Conservation (phyloP, 2,797 vertebrate species). For the Apogon hyalosoma region DNA sequence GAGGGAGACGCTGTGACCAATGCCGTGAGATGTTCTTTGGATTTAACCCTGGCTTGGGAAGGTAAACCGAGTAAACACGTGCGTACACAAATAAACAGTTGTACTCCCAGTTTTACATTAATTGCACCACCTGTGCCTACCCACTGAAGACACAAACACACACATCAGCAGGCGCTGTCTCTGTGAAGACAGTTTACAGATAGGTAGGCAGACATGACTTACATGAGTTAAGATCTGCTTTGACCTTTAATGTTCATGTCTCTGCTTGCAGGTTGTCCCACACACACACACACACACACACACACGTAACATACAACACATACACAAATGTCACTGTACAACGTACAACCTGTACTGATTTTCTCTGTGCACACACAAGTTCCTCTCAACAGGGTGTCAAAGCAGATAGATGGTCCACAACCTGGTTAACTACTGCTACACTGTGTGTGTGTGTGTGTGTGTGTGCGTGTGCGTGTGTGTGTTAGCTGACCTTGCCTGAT, state of each 20-base stretch:
- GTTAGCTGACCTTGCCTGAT: slow-evolving; percentile 67
- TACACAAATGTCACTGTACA: slow-evolving; percentile 39
- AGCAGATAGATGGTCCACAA: slow-evolving; percentile 57
- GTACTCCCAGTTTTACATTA: slow-evolving; percentile 20
- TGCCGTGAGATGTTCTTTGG: slow-evolving; percentile 88
- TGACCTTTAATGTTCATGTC: slow-evolving; percentile 79
- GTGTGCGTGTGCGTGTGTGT: slow-evolving; percentile 20
- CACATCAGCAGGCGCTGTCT: slow-evolving; percentile 52
- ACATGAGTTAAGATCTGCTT: slow-evolving; percentile 80
- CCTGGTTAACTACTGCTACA: slow-evolving; percentile 43
- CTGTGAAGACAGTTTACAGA: slow-evolving; percentile 76
- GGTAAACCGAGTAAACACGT: slow-evolving; percentile 66
- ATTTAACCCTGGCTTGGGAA: slow-evolving; percentile 87
- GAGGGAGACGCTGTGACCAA: slow-evolving; percentile 87
- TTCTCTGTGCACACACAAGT: slow-evolving; percentile 9
- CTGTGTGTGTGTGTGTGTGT: slow-evolving; percentile 13
- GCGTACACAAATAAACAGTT: background rate
- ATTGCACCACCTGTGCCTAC: slow-evolving; percentile 15
- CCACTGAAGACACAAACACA: slow-evolving; percentile 21
- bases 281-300: slow-evolving; percentile 28
- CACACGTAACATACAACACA: slow-evolving; percentile 32
- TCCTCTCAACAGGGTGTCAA: slow-evolving; percentile 51
- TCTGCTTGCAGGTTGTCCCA: slow-evolving; percentile 64
- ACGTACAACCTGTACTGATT: slow-evolving; percentile 23
- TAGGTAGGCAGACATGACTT: slow-evolving; percentile 65